Percentiles rank a stretch among this genome's conserved stretches.
Conservation (phyloP, 2,113 vertebrate genomes). For the Mus spicilegus region DNA sequence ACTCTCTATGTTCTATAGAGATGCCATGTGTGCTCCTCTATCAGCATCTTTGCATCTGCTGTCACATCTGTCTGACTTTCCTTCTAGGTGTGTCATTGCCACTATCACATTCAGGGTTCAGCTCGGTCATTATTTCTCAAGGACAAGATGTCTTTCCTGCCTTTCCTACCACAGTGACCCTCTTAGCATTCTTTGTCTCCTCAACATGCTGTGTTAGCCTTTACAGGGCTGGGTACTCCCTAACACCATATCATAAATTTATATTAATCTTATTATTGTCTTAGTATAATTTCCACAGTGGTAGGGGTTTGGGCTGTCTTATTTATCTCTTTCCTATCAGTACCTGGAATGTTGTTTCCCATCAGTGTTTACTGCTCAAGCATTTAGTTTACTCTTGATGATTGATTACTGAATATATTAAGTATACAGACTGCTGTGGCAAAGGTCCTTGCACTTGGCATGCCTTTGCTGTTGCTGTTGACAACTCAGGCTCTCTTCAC, state of each 20-base stretch:
- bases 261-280: slow-evolving; percentile 2
- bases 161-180: background rate
- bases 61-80: background rate
- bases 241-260: background rate
- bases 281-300: background rate
- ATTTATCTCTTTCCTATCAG: background rate
- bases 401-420: slow-evolving; percentile 29
- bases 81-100: background rate
- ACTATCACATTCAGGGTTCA: background rate
- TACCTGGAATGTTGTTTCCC: background rate
- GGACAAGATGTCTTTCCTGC: background rate
- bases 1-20: background rate
- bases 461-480: background rate
- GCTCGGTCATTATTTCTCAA: background rate
- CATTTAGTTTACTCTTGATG: slow-evolving; percentile 1
- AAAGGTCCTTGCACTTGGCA: background rate
- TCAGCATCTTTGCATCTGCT: background rate
- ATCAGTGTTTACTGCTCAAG: background rate
- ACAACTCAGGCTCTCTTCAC: background rate
- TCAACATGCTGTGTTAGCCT: background rate
- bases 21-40: background rate
- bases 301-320: background rate
- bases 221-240: background rate
- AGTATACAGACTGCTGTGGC: background rate
- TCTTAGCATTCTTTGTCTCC: background rate